phyloP scores from a whole-genome alignment of 2,797 vertebrate species.

The Sebastes cheni region DNA sequence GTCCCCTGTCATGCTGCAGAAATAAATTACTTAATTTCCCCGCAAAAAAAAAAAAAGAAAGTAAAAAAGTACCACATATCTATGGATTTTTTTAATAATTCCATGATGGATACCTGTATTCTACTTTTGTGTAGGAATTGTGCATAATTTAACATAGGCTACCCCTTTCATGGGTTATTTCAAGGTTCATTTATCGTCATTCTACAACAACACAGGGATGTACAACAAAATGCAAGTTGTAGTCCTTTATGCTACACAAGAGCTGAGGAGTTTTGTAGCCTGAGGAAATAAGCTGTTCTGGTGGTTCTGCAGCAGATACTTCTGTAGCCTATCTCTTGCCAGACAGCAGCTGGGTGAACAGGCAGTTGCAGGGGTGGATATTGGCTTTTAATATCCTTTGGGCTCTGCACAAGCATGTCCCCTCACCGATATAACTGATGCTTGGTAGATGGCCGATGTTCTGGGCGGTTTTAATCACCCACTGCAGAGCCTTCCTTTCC shows the following conservation, averaged over 20 bases:
- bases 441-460: background rate
- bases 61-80: too few species aligned
- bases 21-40: constrained; percentile 12
- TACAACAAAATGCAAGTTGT: background rate
- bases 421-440: background rate
- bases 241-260: background rate
- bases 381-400: too few species aligned
- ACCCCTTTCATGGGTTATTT: background rate
- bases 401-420: too few species aligned
- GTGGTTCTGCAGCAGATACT: background rate
- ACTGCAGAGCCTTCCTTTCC: background rate
- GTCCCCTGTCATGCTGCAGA: background rate
- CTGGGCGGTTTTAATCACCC: background rate
- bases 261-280: background rate
- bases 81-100: too few species aligned
- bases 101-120: too few species aligned
- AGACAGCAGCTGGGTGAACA: background rate
- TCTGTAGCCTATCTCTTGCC: background rate
- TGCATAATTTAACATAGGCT: background rate
- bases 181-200: background rate
- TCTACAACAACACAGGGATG: background rate
- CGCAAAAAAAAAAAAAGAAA: background rate
- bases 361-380: too few species aligned
- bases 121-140: too few species aligned
- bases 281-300: background rate